Evolutionary conservation across 2,888 invertebrate genomes (phyloP).

Genomic region (Chironomus riparius): DNA sequence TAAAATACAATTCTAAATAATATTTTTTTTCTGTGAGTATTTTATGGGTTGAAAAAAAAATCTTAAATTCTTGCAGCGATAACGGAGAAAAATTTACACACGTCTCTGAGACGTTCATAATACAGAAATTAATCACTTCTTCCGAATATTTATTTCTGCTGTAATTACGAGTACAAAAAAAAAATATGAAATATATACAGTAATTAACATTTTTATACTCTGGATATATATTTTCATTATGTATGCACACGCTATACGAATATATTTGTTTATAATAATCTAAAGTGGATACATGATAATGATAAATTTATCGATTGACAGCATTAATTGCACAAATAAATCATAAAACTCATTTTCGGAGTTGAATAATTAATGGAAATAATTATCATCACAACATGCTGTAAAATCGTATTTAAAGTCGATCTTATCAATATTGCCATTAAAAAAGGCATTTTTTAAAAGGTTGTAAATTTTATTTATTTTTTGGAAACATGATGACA

Average conservation of each 20-base stretch:
- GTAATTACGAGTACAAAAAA: not conserved
- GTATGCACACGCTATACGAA: not conserved
- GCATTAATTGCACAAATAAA: conserved; percentile 11
- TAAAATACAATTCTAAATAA: not conserved
- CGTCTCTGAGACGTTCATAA: not conserved
- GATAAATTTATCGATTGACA: conserved; percentile 8
- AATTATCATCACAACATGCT: too few relatives aligned
- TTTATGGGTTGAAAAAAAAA: too few relatives aligned
- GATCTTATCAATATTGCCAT: too few relatives aligned
- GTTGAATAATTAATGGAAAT: not conserved
- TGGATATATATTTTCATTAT: not conserved
- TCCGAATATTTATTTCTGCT: not conserved
- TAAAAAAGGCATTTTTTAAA: too few relatives aligned
- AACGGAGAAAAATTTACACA: not conserved
- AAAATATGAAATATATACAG: not conserved
- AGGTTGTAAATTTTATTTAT: too few relatives aligned
- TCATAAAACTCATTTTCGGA: not conserved
- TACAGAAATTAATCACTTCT: not conserved
- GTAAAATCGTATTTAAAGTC: too few relatives aligned
- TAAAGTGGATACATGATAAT: not conserved
- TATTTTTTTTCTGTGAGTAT: not conserved
- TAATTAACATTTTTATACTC: not conserved
- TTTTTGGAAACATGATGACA: too few relatives aligned
- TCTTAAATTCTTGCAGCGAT: not conserved
- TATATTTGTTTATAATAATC: not conserved